A percentile compares a stretch with the other conserved stretches of the same genome.
These are phyloP conservation scores for Festucalex cinctus DNA, from an alignment of 2,113 vertebrate genomes.

Conservation along the genomic window DNA sequence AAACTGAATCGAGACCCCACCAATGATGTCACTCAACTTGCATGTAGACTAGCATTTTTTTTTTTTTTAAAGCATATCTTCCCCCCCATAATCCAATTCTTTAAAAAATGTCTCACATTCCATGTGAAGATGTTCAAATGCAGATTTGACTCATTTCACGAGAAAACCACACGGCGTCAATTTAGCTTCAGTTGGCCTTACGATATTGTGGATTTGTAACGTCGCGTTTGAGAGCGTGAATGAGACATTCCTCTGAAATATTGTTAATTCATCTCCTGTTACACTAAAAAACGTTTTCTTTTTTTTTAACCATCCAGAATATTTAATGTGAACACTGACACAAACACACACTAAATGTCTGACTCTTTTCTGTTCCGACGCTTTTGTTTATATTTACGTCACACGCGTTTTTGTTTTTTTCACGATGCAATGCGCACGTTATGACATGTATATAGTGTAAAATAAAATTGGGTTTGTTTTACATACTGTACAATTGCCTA, in stretches of 20 bases:
- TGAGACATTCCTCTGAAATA: slow-evolving; percentile 6
- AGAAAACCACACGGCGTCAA: background rate
- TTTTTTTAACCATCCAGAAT: background rate
- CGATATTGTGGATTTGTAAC: background rate
- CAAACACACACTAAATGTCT: background rate
- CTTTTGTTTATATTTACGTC: slow-evolving; percentile 16
- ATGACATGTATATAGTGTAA: slow-evolving; percentile 80
- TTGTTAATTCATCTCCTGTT: background rate
- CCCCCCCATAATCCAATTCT: too few species aligned
- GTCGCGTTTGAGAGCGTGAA: slow-evolving; percentile 1
- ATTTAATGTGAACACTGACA: slow-evolving; percentile 5
- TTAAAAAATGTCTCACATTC: too few species aligned
- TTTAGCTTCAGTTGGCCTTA: background rate
- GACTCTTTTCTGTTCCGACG: slow-evolving; percentile 37
- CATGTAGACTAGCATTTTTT: background rate
- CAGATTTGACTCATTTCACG: background rate
- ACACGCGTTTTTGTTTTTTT: slow-evolving; percentile 59
- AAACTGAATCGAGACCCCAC: background rate
- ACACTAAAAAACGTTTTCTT: background rate
- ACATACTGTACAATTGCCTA: slow-evolving; percentile 80
- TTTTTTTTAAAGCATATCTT: too few species aligned
- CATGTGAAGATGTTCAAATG: background rate
- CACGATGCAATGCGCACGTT: slow-evolving; percentile 66
- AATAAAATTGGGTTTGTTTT: slow-evolving; percentile 80
- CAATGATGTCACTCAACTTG: background rate